A percentile compares a stretch with the other conserved stretches of the same genome.
phyloP scores from a whole-genome alignment of 2,113 vertebrate genomes.

The Falco punctatus region DNA sequence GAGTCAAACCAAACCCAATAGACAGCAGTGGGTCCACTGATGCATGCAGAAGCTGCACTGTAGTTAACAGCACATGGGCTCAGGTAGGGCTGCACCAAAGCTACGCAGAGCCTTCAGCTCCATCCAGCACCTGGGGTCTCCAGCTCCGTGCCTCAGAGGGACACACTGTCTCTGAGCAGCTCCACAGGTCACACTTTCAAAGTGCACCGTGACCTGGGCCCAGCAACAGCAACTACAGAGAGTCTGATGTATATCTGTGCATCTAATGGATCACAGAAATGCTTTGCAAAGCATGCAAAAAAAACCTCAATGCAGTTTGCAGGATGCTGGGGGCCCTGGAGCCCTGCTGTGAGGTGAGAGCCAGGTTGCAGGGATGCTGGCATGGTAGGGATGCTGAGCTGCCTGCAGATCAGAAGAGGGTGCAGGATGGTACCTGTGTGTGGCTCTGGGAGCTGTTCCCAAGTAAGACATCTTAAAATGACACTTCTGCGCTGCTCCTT shows the following conservation, averaged over 20 bases:
- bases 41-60: neutral
- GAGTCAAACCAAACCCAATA: neutral
- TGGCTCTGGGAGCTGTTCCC: neutral
- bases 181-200: neutral
- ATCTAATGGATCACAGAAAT: too few relatives aligned
- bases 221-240: neutral
- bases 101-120: neutral
- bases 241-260: neutral
- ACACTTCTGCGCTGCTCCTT: neutral
- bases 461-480: neutral
- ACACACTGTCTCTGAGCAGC: neutral
- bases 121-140: neutral
- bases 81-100: neutral
- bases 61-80: neutral
- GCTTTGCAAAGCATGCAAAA: neutral
- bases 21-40: neutral
- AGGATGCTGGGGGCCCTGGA: neutral
- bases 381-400: neutral
- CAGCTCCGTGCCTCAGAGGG: neutral
- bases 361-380: neutral
- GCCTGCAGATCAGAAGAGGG: neutral
- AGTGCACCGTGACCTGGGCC: neutral
- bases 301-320: neutral
- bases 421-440: neutral
- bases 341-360: neutral